These are phyloP conservation scores for Steinernema hermaphroditum DNA, from an alignment of 2,888 invertebrate genomes.

Conservation along the genomic window DNA sequence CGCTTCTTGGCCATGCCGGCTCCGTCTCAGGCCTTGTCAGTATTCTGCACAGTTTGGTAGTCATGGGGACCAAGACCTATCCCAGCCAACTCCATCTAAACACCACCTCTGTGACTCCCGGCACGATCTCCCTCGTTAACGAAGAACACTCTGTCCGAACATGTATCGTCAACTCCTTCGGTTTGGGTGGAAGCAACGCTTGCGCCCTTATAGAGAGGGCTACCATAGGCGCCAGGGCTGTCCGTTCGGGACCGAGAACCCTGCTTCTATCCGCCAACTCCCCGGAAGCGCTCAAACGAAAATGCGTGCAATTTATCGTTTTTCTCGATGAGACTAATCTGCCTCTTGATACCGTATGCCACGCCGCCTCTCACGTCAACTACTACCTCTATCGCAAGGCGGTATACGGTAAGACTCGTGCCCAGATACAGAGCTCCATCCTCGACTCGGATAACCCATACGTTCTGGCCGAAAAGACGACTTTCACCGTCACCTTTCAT, in stretches of 20 bases:
- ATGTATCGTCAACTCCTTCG: conserved; percentile 48
- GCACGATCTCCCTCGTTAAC: conserved; percentile 41
- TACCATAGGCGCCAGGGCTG: not conserved
- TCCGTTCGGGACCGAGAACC: conserved; percentile 6
- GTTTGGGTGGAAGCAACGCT: conserved; percentile 51
- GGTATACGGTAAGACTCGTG: conserved; percentile 12
- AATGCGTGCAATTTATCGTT: conserved; percentile 9
- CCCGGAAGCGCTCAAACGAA: conserved; percentile 11
- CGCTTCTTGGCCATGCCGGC: conserved; percentile 2
- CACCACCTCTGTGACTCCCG: not conserved
- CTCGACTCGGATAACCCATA: not conserved
- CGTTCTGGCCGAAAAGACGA: not conserved
- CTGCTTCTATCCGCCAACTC: not conserved
- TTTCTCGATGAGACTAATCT: conserved; percentile 8
- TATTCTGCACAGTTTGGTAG: not conserved
- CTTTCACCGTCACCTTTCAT: not conserved
- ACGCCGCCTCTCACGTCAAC: conserved; percentile 12
- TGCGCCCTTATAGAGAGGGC: conserved; percentile 42
- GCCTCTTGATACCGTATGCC: conserved; percentile 4
- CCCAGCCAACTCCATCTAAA: conserved; percentile 2
- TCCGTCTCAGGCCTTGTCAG: conserved; percentile 3
- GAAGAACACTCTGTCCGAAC: conserved; percentile 45
- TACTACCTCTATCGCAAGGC: conserved; percentile 2
- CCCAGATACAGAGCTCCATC: not conserved
- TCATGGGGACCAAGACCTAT: not conserved